Evolutionary conservation across 1,140 invertebrate genomes (phyloP).

Genomic region (Macrostomum lignano): DNA sequence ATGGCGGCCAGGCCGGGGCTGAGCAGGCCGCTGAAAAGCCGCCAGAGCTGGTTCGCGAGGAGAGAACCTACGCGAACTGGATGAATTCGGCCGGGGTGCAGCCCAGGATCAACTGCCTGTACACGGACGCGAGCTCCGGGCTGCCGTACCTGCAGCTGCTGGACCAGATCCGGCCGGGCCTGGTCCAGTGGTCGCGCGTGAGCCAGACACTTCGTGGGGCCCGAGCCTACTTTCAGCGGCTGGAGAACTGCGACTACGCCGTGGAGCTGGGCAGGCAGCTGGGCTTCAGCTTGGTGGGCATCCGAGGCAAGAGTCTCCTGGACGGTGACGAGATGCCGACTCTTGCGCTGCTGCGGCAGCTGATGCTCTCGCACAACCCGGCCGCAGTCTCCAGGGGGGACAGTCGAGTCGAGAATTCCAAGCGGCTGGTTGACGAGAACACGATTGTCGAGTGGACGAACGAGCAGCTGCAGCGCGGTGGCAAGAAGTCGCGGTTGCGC

Average conservation of each 20-base stretch:
- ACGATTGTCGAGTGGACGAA: conserved; percentile 92
- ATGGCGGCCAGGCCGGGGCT: conserved; percentile 10
- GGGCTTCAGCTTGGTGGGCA: too few relatives aligned
- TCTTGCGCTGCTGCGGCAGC: conserved; percentile 76
- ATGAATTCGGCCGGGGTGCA: conserved; percentile 94
- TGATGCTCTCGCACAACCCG: conserved; percentile 90
- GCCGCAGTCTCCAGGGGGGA: conserved; percentile 58
- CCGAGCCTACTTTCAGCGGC: too few relatives aligned
- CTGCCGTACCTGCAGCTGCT: conserved; percentile 86
- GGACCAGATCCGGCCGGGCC: conserved; percentile 77
- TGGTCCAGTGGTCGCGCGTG: conserved; percentile 73
- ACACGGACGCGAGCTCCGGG: conserved; percentile 74
- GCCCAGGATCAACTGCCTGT: conserved; percentile 83
- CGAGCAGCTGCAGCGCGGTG: too few relatives aligned
- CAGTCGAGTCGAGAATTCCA: conserved; percentile 36
- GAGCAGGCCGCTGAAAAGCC: conserved; percentile 29
- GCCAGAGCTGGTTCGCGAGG: too few relatives aligned
- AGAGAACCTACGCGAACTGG: conserved; percentile 70
- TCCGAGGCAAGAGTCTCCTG: conserved; percentile 75
- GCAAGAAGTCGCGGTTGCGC: too few relatives aligned
- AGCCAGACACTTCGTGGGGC: too few relatives aligned
- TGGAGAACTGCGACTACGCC: too few relatives aligned
- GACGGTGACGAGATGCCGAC: conserved; percentile 83
- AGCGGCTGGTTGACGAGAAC: conserved; percentile 50
- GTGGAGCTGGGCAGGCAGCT: too few relatives aligned